These are phyloP conservation scores for Sarcophaga carnaria DNA, from an alignment of 2,888 invertebrate species.

Conservation along the genomic window DNA sequence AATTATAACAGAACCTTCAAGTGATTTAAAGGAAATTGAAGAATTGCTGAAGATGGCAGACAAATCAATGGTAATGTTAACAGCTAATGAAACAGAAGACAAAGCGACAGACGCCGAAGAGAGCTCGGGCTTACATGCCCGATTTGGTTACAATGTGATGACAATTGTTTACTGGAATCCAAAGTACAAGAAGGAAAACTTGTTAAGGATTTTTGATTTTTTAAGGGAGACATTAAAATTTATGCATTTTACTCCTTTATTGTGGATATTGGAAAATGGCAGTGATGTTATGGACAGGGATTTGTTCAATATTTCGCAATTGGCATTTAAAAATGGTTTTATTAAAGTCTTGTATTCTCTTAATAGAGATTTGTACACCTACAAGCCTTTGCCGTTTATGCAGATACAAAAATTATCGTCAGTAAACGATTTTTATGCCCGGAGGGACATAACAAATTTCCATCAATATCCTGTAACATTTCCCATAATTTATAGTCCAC, in stretches of 20 bases:
- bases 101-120: neutral
- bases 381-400: constrained; percentile 1
- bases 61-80: neutral
- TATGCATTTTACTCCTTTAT: constrained; percentile 12
- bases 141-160: neutral
- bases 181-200: neutral
- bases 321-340: constrained; percentile 11
- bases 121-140: neutral
- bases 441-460: constrained; percentile 3
- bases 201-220: neutral
- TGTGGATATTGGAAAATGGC: constrained; percentile 17
- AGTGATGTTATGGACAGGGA: neutral
- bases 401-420: neutral
- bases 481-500: constrained; percentile 29
- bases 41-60: neutral
- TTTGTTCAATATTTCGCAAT: neutral
- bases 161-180: neutral
- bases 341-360: constrained; percentile 30
- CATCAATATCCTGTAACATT: constrained; percentile 38
- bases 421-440: neutral
- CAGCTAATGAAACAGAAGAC: neutral
- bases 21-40: neutral
- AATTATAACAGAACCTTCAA: neutral
- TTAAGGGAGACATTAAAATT: neutral
- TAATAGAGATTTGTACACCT: neutral